Evolutionary conservation across 1,140 invertebrate species (phyloP).

Genomic region (Drosophila parvula): DNA sequence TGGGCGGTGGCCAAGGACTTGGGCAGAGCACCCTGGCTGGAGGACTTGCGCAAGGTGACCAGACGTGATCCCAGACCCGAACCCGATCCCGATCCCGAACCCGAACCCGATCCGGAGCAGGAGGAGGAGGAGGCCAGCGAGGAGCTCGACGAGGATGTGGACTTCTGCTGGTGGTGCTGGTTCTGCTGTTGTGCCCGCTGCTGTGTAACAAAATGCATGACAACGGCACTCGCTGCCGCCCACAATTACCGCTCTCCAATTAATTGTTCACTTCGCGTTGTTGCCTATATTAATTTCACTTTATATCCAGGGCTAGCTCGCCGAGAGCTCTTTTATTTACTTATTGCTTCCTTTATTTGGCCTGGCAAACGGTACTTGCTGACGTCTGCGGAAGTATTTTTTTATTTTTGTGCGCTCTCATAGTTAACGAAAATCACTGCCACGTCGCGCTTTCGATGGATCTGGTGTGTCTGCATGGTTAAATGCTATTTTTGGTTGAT

Average conservation of each 20-base stretch:
- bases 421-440: constrained; percentile 32
- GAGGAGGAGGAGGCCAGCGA: constrained; percentile 53
- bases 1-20: constrained; percentile 75
- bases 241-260: constrained; percentile 36
- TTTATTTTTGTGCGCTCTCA: constrained; percentile 64
- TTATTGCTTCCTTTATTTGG: constrained; percentile 35
- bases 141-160: constrained; percentile 56
- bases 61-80: constrained; percentile 43
- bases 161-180: constrained; percentile 50
- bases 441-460: constrained; percentile 17
- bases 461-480: constrained; percentile 6
- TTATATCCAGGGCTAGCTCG: constrained; percentile 2
- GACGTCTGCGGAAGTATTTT: constrained; percentile 68
- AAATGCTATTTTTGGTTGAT: constrained; percentile 46
- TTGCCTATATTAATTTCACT: constrained; percentile 5
- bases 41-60: constrained; percentile 64
- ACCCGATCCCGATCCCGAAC: constrained; percentile 14
- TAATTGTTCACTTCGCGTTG: constrained; percentile 33
- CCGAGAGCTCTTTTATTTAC: constrained; percentile 28
- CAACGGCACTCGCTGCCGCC: constrained; percentile 57
- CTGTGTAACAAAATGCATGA: constrained; percentile 80
- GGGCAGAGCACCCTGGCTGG: constrained; percentile 71
- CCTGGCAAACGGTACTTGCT: constrained; percentile 37
- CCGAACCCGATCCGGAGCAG: constrained; percentile 23
- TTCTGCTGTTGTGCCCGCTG: constrained; percentile 67